phyloP scores from a whole-genome alignment of 1,140 invertebrate genomes.

The Drosophila neocordata region DNA sequence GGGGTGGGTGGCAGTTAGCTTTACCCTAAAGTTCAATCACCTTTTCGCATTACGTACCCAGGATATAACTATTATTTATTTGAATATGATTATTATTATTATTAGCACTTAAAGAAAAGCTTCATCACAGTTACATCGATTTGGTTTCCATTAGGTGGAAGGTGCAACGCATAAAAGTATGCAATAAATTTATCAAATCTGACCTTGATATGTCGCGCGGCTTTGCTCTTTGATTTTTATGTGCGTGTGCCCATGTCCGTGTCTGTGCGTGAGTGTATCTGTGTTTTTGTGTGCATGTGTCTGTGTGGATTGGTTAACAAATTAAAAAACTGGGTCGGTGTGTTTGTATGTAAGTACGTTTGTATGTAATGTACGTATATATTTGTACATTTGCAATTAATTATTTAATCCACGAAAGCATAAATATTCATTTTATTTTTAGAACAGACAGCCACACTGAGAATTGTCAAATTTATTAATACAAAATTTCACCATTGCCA shows the following conservation, averaged over 20 bases:
- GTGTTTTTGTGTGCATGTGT: background rate
- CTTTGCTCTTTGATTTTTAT: constrained; percentile 18
- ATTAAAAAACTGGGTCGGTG: constrained; percentile 6
- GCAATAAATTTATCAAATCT: constrained; percentile 56
- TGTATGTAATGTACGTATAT: background rate
- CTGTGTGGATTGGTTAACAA: background rate
- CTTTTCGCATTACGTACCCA: constrained; percentile 55
- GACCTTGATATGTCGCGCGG: constrained; percentile 59
- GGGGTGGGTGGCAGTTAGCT: constrained; percentile 1
- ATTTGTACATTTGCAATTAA: constrained; percentile 9
- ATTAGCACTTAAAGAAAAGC: constrained; percentile 33
- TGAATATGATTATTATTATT: constrained; percentile 35
- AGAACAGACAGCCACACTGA: constrained; percentile 3
- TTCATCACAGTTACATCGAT: background rate
- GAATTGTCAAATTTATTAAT: constrained; percentile 20
- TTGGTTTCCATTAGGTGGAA: constrained; percentile 1
- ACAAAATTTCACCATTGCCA: constrained; percentile 11
- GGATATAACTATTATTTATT: background rate
- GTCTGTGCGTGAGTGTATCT: background rate
- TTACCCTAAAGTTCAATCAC: constrained; percentile 44
- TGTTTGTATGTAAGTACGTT: background rate
- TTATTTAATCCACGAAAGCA: constrained; percentile 18
- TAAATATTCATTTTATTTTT: constrained; percentile 15
- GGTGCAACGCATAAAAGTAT: constrained; percentile 55
- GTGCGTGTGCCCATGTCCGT: constrained; percentile 1